Base-by-base conservation (phyloP, 2,797 vertebrate genomes). In the Xenentodon cancila region DNA sequence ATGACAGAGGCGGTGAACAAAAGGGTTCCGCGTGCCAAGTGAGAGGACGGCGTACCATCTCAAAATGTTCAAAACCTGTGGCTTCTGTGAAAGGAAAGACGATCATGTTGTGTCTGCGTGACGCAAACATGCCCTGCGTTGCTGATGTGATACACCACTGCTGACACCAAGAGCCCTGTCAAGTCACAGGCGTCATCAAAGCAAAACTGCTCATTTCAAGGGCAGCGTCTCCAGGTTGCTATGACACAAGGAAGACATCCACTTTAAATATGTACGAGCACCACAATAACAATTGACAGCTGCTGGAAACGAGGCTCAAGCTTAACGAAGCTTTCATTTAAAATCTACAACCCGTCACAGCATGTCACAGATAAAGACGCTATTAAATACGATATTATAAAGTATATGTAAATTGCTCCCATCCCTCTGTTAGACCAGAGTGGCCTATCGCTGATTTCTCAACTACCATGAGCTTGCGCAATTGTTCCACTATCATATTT, bases 241-340 rank as follows among this genome's bases (percentile, higher is more conserved):
- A 48, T 34, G 56, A 79, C 81, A 75, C 40, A 75, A 85, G 30
- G 84, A 75, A 79, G 84, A 88, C 82, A 79, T 84, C 66, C 18
- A 20, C 63, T 65, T 87, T 75, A 87, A 91, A 89, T 81, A 91
- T 89, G 79, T 34, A 91, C 82, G 69, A 84, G 68, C 49, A 21
- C 43, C 32, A n/a, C 64, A 61, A 68, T 27, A 56, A 52, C 56
- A 57, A 25, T 51, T 30, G 44, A 49, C 46, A 22, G 20, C 43
- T 9, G n/a, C 7, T 19, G 7, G 2, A 9, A 59, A 61, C n/a
- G 12, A 50, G 62, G 73, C 66, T 64, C 52, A 27, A 64, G 57
- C 65, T 58, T 66, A 71, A 71, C 71, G n/a, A 64, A 25, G 9
- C 58, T 71, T 59, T 65, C 49, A 58, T 69, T 68, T 4, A 1